Conservation (phyloP, 92 coral and sea anemone genomes). For the Paragorgia papillata region DNA sequence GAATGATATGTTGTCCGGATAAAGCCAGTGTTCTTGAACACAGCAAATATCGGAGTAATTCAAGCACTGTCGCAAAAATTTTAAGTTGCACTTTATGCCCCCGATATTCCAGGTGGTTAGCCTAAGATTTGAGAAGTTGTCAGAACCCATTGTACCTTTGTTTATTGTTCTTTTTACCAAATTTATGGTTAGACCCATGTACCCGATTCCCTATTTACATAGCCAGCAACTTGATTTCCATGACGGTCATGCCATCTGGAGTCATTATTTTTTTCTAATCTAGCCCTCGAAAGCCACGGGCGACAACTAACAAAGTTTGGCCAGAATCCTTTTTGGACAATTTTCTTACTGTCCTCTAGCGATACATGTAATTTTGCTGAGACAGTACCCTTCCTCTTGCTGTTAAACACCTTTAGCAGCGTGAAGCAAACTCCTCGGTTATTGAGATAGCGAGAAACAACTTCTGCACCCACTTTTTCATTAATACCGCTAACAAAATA, state of each 20-base stretch:
- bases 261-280: neutral
- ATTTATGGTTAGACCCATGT: no score
- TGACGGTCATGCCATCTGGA: no score
- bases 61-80: neutral
- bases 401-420: neutral
- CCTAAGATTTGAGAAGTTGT: no score
- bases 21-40: slow-evolving; percentile 25
- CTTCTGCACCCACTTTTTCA: slow-evolving; percentile 1
- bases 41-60: slow-evolving; percentile 3
- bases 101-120: slow-evolving; percentile 29
- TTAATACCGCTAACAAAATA: neutral
- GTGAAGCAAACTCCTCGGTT: slow-evolving; percentile 1
- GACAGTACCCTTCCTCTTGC: slow-evolving; percentile 24
- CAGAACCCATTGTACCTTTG: no score
- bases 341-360: neutral
- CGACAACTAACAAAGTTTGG: neutral
- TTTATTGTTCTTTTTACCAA: no score
- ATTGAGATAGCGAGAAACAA: neutral
- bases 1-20: neutral
- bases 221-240: no score
- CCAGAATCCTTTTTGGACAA: slow-evolving; percentile 21
- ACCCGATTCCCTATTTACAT: no score
- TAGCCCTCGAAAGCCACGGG: neutral
- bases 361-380: slow-evolving; percentile 15
- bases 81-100: neutral